Evolutionary conservation across 2,797 vertebrate species (phyloP), one percentile per base, ranked within the genome.

Genomic region (Gymnopithys bicolor): DNA sequence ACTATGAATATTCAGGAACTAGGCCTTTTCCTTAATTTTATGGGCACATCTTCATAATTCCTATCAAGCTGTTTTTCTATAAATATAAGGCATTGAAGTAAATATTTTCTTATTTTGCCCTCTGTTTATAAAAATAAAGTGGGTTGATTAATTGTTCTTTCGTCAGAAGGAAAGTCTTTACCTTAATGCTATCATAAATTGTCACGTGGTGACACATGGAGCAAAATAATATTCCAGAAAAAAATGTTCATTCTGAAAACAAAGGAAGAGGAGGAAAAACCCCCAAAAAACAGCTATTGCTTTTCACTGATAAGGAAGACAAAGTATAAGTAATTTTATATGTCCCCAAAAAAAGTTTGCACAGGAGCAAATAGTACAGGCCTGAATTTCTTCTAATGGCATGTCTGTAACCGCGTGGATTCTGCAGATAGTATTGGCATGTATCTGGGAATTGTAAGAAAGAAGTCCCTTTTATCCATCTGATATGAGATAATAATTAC

Each of bases 191-290:
- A 4, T 17, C 13, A 41, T 32, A 68, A 63, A 55, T 43, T 75
- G 1, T 25, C 13, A 7, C 33, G 7, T 2, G 5, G 6, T 55
- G 18, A 78, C n/a, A 84, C 0, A 3, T 2, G 1, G 14, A 67
- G 25, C 52, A 68, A 90, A 91, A 59, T 3, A 32, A 1, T 19
- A 13, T 58, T 77, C 12, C 10, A 45, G 18, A 84, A 81, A 27
- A 1, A 59, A 33, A 12, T 58, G 25, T 3, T 70, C 7, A 56
- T 55, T 52, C 33, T 75, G 32, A 23, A 25, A 39, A 43, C 87
- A 58, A 41, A 41, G 3, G 12, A 62, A 49, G 7, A 41, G 1
- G 1, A 2, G 2, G 1, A 28, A 32, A 3, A 28, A 2, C 0
- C 0, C 18, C 6, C 6, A 2, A 0, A 3, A 52, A 19, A 10